phyloP scores from a whole-genome alignment of 2,888 invertebrate genomes.

The Xylocampa areola region DNA sequence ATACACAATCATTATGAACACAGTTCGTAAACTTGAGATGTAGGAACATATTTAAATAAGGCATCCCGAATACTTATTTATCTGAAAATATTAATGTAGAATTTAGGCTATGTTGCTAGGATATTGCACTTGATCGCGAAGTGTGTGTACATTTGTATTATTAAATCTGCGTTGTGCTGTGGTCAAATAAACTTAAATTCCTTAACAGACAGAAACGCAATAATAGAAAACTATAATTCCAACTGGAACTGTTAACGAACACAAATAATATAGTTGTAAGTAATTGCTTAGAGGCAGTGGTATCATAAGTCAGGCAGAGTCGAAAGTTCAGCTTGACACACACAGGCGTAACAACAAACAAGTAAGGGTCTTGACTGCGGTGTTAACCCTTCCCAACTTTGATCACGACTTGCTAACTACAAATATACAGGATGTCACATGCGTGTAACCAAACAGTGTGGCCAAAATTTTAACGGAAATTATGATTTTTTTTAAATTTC shows the following conservation, averaged over 20 bases:
- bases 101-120: no score
- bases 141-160: no score
- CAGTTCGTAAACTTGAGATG: conserved; percentile 4
- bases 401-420: conserved; percentile 47
- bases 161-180: no score
- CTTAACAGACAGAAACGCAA: background rate
- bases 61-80: no score
- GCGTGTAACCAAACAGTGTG: background rate
- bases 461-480: no score
- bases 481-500: background rate
- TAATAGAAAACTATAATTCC: conserved; percentile 13
- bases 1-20: conserved; percentile 35
- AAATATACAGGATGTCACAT: conserved; percentile 12
- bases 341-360: conserved; percentile 58
- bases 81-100: no score
- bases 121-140: no score
- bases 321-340: conserved; percentile 57
- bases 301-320: conserved; percentile 55
- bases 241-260: conserved; percentile 20
- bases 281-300: conserved; percentile 52
- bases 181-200: no score
- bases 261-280: conserved; percentile 46
- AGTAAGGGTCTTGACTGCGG: conserved; percentile 56
- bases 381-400: conserved; percentile 60
- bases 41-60: no score